phyloP scores from a whole-genome alignment of 2,888 invertebrate genomes.

The Coleophora flavipennella region DNA sequence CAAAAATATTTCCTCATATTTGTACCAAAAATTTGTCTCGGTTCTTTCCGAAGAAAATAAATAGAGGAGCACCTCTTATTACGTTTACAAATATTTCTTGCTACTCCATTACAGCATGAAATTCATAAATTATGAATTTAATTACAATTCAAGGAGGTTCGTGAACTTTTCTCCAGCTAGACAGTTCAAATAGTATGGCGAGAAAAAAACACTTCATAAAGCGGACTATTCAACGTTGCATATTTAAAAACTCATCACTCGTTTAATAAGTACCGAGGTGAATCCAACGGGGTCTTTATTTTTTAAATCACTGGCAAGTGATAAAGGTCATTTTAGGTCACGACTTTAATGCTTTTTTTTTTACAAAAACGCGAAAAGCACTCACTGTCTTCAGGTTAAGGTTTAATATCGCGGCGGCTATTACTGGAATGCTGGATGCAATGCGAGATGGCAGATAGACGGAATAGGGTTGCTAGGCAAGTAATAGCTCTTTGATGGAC shows the following conservation, averaged over 20 bases:
- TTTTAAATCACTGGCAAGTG: constrained; percentile 26
- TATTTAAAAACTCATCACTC: constrained; percentile 1
- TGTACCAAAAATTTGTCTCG: too few relatives aligned
- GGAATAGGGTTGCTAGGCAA: constrained; percentile 2
- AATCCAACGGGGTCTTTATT: constrained; percentile 15
- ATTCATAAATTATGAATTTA: too few relatives aligned
- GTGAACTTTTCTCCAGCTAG: too few relatives aligned
- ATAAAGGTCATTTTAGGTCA: constrained; percentile 25
- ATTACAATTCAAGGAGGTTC: too few relatives aligned
- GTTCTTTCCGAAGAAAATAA: too few relatives aligned
- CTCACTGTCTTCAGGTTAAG: constrained; percentile 17
- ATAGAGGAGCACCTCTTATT: too few relatives aligned
- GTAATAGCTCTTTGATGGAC: constrained; percentile 25
- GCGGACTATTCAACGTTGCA: not conserved
- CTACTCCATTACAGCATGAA: too few relatives aligned
- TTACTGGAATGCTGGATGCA: constrained; percentile 34
- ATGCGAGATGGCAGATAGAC: constrained; percentile 11
- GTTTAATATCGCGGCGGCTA: constrained; percentile 19
- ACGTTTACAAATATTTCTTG: too few relatives aligned
- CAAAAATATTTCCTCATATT: too few relatives aligned
- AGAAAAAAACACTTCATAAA: too few relatives aligned
- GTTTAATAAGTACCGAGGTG: constrained; percentile 2
- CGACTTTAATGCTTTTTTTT: constrained; percentile 17
- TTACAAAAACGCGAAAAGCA: constrained; percentile 1
- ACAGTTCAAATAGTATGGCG: too few relatives aligned